Evolutionary conservation across 2,888 invertebrate genomes (phyloP), one percentile per base, ranked within the genome.

Genomic region (Patella ulyssiponensis): DNA sequence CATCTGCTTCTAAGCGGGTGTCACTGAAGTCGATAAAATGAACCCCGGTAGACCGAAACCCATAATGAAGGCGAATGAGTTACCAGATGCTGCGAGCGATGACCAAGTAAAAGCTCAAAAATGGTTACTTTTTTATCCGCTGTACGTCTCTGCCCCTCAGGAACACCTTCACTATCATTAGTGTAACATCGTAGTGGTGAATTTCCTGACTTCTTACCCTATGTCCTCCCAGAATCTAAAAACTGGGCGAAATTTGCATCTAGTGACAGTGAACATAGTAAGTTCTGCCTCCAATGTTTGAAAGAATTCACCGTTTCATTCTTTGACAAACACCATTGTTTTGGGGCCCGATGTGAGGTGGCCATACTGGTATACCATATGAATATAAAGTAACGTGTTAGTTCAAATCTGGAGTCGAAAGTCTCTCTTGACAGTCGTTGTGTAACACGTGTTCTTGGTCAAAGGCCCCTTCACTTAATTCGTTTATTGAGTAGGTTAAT

Each of bases 1-100:
- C 84, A 11, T 74, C 78, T 14, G 77, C 77, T 58, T 84, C 79
- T 14, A 80, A 75, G 9, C 74, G 17, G 7, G 83, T 77, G 51
- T 74, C 70, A 7, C 75, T 74, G 23, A 83, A 80, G 70, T 83
- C 81, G 1, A 84, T 11, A 53, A 86, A 84, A 52, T 82, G 83
- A 3, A 71, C 80, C 1, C 85, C 84, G 12, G 84, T 83, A 11
- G 81, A 80, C 51, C 86, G 85, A 64, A 86, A 84, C 1, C 85
- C 85, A 79, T 77, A 84, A 69, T 86, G 83, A 17, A 79, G 58
- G 0, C 83, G 76, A 20, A 85, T 84, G 3, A 78, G 56, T 70
- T 84, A 80, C 83, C 82, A 84, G 23, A 85, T 82, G n/a, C 77
- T 77, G 12, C 82, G 64, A 11, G 79, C 75, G 17, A 82, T 81